Base-by-base conservation (phyloP, 2,797 vertebrate genomes). In the Epinephelus malabaricus region DNA sequence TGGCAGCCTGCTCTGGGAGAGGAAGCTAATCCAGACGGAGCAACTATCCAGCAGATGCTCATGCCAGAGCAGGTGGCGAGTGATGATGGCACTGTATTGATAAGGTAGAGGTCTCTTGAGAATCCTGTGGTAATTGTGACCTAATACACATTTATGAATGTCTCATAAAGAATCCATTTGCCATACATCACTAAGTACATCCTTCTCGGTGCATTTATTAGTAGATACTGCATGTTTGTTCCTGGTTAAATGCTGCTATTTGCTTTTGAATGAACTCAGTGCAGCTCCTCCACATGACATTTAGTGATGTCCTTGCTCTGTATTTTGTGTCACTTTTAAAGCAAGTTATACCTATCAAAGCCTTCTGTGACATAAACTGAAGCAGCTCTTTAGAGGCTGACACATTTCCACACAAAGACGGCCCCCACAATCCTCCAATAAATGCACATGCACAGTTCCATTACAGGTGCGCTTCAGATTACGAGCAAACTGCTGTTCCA, bases 31-130 rank as follows among this genome's bases (percentile, higher is more conserved):
- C 30, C 67, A 70, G 61, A 78, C 11, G 8, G 64, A 81, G 65
- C 46, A 50, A 13, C 53, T 70, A 63, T 19, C 55, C 50, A 70
- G n/a, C 73, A 82, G 79, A 84, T 78, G 78, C 56, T 79, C 43
- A 9, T 59, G 27, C 25, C 71, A 73, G 78, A 84, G 50, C 81
- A 83, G 74, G 43, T 75, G 43, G 67, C 19, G 1, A 46, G 0
- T 65, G 61, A 54, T 38, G 0, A 71, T 46, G 13, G 38, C 53
- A 21, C 30, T 61, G 45, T 69, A 69, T 66, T 73, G 72, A 81
- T 78, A 54, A 74, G 21, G 51, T 30, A 56, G 34, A 54, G 30
- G 21, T 56, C n/a, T 45, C 73, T 23, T 73, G 25, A 63, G 63
- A 72, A 63, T 56, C 34, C 2, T 1, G 4, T 6, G 3, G 2